These are phyloP conservation scores for Spea multiplicata DNA, from an alignment of 2,113 vertebrate species.

Conservation along the genomic window DNA sequence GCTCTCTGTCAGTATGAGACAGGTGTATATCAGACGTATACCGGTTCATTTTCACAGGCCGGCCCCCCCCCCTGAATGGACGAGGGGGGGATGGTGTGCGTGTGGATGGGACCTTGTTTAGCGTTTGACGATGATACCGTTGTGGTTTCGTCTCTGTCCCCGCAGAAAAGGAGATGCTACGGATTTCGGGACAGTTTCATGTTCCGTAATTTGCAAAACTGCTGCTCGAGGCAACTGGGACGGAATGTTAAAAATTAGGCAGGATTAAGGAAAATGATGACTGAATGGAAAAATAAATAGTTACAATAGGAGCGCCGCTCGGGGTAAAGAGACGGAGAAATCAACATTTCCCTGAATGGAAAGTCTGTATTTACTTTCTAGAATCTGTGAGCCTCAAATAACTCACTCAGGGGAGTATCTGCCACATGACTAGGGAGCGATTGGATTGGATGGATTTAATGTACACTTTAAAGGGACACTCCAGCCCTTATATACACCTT, in stretches of 20 bases:
- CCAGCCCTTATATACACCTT: no score
- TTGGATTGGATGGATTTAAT: not conserved
- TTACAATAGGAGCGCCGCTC: not conserved
- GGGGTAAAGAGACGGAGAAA: not conserved
- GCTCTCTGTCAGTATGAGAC: no score
- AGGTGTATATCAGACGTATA: no score
- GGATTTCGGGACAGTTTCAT: not conserved
- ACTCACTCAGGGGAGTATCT: not conserved
- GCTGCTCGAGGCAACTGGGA: not conserved
- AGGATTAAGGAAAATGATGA: conserved; percentile 4
- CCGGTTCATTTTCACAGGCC: no score
- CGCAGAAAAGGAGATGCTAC: not conserved
- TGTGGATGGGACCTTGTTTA: no score
- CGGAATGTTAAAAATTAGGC: not conserved
- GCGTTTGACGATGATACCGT: no score
- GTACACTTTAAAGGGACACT: not conserved
- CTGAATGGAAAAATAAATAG: conserved; percentile 1
- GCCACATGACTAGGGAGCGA: not conserved
- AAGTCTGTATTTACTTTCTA: not conserved
- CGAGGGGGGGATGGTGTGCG: no score
- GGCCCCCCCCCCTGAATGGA: no score
- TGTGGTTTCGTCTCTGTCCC: not conserved
- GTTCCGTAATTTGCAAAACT: not conserved
- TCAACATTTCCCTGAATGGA: not conserved
- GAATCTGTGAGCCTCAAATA: not conserved